Base-by-base conservation (phyloP, 2,113 vertebrate species). In the Thalassoma bifasciatum region DNA sequence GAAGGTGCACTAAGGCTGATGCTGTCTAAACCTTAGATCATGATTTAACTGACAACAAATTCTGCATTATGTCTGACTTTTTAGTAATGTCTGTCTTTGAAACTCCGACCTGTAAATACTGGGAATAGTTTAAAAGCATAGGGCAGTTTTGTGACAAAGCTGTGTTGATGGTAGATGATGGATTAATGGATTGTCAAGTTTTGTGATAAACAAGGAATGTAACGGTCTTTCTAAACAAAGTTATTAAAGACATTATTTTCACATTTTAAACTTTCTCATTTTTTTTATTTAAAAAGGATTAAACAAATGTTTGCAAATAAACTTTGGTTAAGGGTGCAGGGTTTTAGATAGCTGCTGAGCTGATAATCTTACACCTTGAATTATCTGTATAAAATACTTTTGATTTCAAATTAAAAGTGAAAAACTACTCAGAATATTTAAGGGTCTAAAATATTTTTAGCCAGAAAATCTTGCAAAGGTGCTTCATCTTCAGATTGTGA, bases 141-240 rank as follows among this genome's bases (percentile, higher is more conserved):
- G 3, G 16, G 67, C 30, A 50, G 59, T 40, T 57, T 42, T 70
- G 34, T 60, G 50, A 72, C 62, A 9, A 58, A 46, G 4, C 47
- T 36, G 30, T 69, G 36, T 46, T 26, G 72, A 12, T 62, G 57
- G 26, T 63, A 14, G n/a, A 6, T 24, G 12, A 59, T 34, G 10
- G 8, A 44, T 44, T 5, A 34, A 26, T 53, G 42, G 8, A 30
- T n/a, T 38, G 60, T 68, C 57, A 81, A 69, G 11, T 72, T 79
- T 36, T 16, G 13, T 50, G 50, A 7, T 17, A 66, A 62, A 36
- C 11, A 57, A 23, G 44, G 49, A 70, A 57, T 75, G n/a, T 61
- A 44, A 59, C 7, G 60, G 58, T 7, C 21, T 66, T 30, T 11
- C 26, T 0, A 16, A 10, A 16, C 23, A 23, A 8, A 59, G 26